Evolutionary conservation across 2,113 vertebrate genomes (phyloP), one percentile per base, ranked within the genome.

Genomic region (Vicugna pacos): DNA sequence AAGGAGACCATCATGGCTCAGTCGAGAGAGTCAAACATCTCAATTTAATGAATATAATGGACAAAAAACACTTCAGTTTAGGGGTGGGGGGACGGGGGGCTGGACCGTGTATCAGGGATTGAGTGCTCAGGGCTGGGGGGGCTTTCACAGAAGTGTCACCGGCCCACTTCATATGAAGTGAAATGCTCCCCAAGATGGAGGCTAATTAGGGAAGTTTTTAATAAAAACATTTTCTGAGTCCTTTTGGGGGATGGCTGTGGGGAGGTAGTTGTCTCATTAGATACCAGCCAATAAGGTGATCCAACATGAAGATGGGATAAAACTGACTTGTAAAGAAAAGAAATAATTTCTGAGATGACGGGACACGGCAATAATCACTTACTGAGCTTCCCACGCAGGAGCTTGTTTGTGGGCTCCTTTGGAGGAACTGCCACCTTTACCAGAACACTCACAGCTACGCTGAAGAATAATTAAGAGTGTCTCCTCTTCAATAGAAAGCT

Each of bases 371-470:
- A 42, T 32, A 5, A 60, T 26, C 32, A 32, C 52, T 58, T 26
- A 4, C 42, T 30, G 46, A n/a, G 62, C 89, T 83, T 92, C 32
- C 52, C 48, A 46, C 14, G 32, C 3, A 8, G 58, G 80, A 19
- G 26, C 75, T 90, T 85, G 60, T 38, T 16, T 56, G 35, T 1
- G 35, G 65, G 82, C 46, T 35, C 58, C 50, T 65, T 6, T 13
- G 17, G n/a, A 15, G n/a, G 75, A 90, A 80, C 3, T 14, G 30
- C 2, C 13, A 22, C 4, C 32, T 77, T 69, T 50, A 4, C 42
- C 46, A 22, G 48, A 24, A 30, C 28, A 2, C 1, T 17, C 32
- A n/a, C 12, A 5, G 30, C 16, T 1, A 14, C 11, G 5, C 0
- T n/a, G 11, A 80, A 76, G 46, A 48, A 26, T 19, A 30, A 82